These are phyloP conservation scores for Apeltes quadracus DNA, from an alignment of 2,113 vertebrate species.

Conservation along the genomic window DNA sequence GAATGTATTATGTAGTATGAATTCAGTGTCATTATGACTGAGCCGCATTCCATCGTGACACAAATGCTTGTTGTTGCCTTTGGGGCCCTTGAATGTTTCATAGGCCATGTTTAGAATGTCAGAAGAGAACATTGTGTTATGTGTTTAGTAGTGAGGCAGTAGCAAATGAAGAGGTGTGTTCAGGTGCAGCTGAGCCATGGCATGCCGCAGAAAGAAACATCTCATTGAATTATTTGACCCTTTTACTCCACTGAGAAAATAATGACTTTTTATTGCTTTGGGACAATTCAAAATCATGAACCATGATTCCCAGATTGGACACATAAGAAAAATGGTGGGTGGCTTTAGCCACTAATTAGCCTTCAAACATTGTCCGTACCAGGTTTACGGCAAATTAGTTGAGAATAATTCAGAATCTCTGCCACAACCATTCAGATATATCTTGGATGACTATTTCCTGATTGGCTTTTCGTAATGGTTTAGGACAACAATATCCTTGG, in stretches of 20 bases:
- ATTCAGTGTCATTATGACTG: background rate
- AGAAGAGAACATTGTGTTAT: background rate
- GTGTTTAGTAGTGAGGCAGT: background rate
- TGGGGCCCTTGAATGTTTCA: slow-evolving; percentile 37
- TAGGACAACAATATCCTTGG: background rate
- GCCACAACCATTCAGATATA: background rate
- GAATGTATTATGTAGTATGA: slow-evolving; percentile 2
- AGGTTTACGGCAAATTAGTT: background rate
- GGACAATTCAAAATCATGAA: background rate
- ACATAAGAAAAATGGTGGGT: background rate
- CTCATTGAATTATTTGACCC: background rate
- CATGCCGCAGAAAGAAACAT: background rate
- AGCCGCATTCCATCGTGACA: background rate
- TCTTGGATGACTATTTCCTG: background rate
- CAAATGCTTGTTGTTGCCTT: slow-evolving; percentile 8
- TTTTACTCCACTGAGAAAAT: too few species aligned
- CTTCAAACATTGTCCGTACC: background rate
- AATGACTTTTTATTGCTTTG: background rate
- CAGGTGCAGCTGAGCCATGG: background rate
- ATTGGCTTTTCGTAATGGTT: background rate
- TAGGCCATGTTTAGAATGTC: slow-evolving; percentile 22
- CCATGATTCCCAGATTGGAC: background rate
- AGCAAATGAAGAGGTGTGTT: background rate
- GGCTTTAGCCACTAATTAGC: background rate
- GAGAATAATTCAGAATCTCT: background rate